These are phyloP conservation scores for Protobothrops mucrosquamatus DNA, from an alignment of 2,113 vertebrate species.

Conservation along the genomic window DNA sequence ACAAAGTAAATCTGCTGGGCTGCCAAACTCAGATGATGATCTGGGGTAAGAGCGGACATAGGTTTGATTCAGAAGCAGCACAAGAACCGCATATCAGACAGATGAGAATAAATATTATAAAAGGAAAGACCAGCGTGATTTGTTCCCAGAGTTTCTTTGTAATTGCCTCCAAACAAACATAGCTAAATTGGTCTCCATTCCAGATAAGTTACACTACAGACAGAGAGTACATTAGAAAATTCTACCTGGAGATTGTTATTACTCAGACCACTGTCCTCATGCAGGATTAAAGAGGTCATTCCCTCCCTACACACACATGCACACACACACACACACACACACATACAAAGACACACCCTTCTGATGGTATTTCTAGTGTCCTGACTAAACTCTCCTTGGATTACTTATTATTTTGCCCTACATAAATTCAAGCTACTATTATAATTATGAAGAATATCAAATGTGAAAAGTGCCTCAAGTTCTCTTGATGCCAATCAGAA, in stretches of 20 bases:
- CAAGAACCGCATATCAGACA: not conserved
- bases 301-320: slow-evolving; percentile 15
- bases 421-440: slow-evolving; percentile 43
- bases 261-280: slow-evolving; percentile 33
- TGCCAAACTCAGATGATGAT: not conserved
- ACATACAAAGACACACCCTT: not conserved
- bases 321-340: not conserved
- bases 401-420: slow-evolving; percentile 42
- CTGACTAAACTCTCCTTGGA: slow-evolving; percentile 47
- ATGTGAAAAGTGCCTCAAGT: not conserved
- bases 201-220: not conserved
- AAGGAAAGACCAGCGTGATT: not conserved
- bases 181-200: not conserved
- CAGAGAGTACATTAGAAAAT: not conserved
- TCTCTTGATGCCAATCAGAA: not conserved
- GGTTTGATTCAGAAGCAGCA: not conserved
- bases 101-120: not conserved
- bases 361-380: slow-evolving; percentile 1
- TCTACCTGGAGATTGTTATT: slow-evolving; percentile 7
- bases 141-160: not conserved
- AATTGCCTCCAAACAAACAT: not conserved
- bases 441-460: slow-evolving; percentile 34
- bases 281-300: slow-evolving; percentile 43
- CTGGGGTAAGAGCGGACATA: not conserved
- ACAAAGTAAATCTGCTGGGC: not conserved